These are phyloP conservation scores for Sphaerolaimus hirsutus DNA, from an alignment of 2,888 invertebrate species.

Conservation along the genomic window DNA sequence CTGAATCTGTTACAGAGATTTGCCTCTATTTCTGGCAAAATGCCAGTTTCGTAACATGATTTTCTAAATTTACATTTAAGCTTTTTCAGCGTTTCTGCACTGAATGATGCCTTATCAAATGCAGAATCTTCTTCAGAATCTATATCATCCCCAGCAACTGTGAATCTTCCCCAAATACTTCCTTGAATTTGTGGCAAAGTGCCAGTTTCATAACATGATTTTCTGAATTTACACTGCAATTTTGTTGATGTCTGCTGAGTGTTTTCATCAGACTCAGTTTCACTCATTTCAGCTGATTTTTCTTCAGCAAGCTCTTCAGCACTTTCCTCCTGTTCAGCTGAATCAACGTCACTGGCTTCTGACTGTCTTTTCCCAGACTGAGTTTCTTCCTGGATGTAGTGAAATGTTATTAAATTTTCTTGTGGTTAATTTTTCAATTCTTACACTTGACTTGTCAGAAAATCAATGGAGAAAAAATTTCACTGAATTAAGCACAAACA, in stretches of 20 bases:
- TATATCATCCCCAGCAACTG: background rate
- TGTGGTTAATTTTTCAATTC: no score
- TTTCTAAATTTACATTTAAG: constrained; percentile 16
- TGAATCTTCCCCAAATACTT: background rate
- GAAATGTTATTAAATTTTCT: no score
- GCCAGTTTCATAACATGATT: constrained; percentile 16
- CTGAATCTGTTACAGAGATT: background rate
- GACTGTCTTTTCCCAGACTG: no score
- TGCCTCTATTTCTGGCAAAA: constrained; percentile 10
- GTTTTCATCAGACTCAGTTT: constrained; percentile 9
- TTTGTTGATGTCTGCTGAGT: constrained; percentile 6
- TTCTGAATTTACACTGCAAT: constrained; percentile 15
- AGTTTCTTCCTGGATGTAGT: no score
- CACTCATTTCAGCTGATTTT: no score
- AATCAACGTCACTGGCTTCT: no score
- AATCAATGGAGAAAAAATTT: no score
- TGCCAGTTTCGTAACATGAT: constrained; percentile 15
- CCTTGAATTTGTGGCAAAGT: background rate
- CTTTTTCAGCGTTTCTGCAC: no score
- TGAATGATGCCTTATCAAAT: background rate
- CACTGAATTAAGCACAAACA: no score
- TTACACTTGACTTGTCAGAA: no score
- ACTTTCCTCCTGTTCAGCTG: no score
- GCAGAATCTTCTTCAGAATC: background rate
- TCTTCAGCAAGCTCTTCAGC: no score